Base-by-base conservation (phyloP, 1,140 invertebrate genomes). In the Diorhabda sublineata region DNA sequence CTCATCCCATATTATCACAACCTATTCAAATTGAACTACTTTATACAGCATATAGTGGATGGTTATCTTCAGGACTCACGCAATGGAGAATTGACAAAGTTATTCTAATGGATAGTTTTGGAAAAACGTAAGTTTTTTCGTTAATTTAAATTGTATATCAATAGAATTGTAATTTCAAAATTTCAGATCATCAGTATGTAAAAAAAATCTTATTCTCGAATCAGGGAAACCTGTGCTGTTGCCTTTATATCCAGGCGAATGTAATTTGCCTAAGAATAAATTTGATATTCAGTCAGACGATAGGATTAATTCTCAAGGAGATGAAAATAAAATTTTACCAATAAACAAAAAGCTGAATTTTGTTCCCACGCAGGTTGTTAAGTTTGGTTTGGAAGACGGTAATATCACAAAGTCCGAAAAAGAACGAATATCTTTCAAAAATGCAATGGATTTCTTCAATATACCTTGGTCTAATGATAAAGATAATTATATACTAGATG, bases 11-110 rank as follows among this genome's bases (percentile, higher is more conserved):
- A 4, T 82, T 96, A 45, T 86, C 88, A 5, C 89, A 91, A 71
- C 88, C 91, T 41, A 84, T 85, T 8, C 86, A 87, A 57, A 85
- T 91, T 0, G 86, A 92, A 77, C 82, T 97, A 4, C 88, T 91
- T 62, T 97, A 97, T 82, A 92, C 90, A 2, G 92, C 93, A 0
- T 97, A 96, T 82, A 91, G 89, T 68, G 95, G 95, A 3, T 97
- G 95, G 95, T 87, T 96, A 61, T 93, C 90, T n/a, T 92, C 91
- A 9, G 94, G 93, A 0, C 82, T 93, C 52, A 86, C 88, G 60
- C 84, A 88, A 44, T 91, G 93, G 87, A 88, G 86, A 71, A 87
- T 97, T 61, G 91, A 96, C 78, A 94, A 94, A 79, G 84, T 97
- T 7, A 86, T 90, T 42, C 84, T 97, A 9, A 88, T 88, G n/a